Base-by-base conservation (phyloP, 2,888 invertebrate species). In the Syrista parreyssii region DNA sequence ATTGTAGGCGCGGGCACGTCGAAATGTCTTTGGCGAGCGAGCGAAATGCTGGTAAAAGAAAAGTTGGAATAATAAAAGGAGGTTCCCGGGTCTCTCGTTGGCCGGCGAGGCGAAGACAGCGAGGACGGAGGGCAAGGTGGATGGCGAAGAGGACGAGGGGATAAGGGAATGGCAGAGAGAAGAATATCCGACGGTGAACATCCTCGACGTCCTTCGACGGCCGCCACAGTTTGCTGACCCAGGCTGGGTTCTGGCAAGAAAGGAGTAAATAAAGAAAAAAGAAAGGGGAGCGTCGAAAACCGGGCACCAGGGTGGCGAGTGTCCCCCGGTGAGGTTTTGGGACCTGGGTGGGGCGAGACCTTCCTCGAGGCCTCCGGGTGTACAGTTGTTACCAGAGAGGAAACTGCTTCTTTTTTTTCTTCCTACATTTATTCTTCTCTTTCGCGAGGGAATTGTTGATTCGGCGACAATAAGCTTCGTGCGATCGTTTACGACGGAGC, bases 221-320 rank as follows among this genome's bases (percentile, higher is more conserved):
- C 84, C 88, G 85, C 84, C 87, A 86, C 83, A 88, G 88, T 89
- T 89, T 88, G 85, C 86, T 86, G 89, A 89, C 87, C 89, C 85
- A 74, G 68, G 69, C 40, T 69, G 15, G n/a, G 30, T 69, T 12
- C 69, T 31, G 32, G 71, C 73, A 73, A 74, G 55, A 75, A 77
- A 72, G 40, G 40, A 40, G 40, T 40, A 74, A 77, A 76, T 75
- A 79, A 78, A 74, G 73, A 76, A 76, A 11, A 68, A 75, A 33
- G 40, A 71, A 74, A 68, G 34, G 72, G 73, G 75, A 68, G 80
- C 73, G 72, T 80, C 83, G 80, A 86, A 85, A 87, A 80, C 79
- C 79, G 68, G 74, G 79, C 75, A 74, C 74, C 73, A 32, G 73
- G 78, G 74, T 36, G 73, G 71, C 69, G 68, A n/a, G 74, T 15